Conservation (phyloP, 2,888 invertebrate genomes). For the Caenorhabditis imperialis region DNA sequence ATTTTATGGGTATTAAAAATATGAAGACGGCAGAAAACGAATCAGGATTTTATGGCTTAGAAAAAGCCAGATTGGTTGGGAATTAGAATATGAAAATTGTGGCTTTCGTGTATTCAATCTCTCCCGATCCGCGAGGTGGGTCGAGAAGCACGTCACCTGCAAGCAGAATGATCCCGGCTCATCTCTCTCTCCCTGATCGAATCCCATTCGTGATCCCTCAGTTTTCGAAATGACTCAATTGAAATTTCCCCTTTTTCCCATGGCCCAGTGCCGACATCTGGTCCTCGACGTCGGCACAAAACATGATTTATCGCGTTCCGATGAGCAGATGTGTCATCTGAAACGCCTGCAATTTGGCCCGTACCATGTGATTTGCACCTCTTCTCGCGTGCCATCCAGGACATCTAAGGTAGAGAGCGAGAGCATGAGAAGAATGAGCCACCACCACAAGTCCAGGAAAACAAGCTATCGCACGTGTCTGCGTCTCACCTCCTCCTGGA, state of each 20-base stretch:
- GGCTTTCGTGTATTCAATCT: too few species aligned
- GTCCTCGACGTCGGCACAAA: constrained; percentile 21
- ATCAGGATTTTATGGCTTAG: constrained; percentile 21
- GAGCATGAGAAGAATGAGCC: neutral
- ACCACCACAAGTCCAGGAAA: constrained; percentile 10
- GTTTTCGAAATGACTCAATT: too few species aligned
- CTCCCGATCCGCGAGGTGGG: neutral
- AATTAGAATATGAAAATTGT: too few species aligned
- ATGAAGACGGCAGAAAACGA: neutral
- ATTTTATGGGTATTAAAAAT: constrained; percentile 35
- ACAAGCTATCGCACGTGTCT: constrained; percentile 12
- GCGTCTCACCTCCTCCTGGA: constrained; percentile 19
- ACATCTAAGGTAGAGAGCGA: constrained; percentile 8
- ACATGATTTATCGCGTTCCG: constrained; percentile 34
- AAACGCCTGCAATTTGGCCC: neutral
- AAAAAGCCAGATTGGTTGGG: too few species aligned
- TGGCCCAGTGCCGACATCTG: constrained; percentile 30
- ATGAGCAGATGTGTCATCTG: constrained; percentile 42
- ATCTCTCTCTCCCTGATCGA: constrained; percentile 10
- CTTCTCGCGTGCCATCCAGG: constrained; percentile 3
- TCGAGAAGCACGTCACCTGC: neutral
- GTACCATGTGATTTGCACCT: constrained; percentile 36
- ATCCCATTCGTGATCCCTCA: constrained; percentile 1
- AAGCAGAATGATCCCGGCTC: too few species aligned
- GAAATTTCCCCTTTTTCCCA: constrained; percentile 23